Conservation (phyloP, 2,888 invertebrate species). For the Hyalella azteca region DNA sequence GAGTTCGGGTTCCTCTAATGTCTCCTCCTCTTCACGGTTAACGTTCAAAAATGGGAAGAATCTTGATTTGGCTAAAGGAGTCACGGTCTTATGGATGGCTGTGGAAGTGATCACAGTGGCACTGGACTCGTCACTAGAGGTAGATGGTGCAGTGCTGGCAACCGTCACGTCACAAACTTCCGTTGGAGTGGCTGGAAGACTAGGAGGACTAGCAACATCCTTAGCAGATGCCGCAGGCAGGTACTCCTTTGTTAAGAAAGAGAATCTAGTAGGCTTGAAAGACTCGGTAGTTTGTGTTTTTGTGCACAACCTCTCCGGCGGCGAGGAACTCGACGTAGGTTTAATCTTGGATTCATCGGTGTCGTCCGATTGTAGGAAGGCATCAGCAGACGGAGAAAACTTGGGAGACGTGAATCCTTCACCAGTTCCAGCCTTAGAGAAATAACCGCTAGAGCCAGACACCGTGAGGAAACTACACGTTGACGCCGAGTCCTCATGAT, state of each 20-base stretch:
- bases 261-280: slow-evolving; percentile 53
- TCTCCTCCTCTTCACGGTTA: slow-evolving; percentile 24
- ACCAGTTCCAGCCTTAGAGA: slow-evolving; percentile 54
- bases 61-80: slow-evolving; percentile 46
- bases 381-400: slow-evolving; percentile 56
- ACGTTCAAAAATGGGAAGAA: slow-evolving; percentile 52
- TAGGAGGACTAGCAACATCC: slow-evolving; percentile 47
- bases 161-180: slow-evolving; percentile 44
- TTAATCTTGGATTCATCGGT: slow-evolving; percentile 39
- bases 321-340: not conserved
- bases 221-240: slow-evolving; percentile 43
- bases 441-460: slow-evolving; percentile 58
- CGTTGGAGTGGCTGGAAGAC: slow-evolving; percentile 45
- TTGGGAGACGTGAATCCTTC: slow-evolving; percentile 53
- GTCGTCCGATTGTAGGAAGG: slow-evolving; percentile 41
- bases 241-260: slow-evolving; percentile 56
- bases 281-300: slow-evolving; percentile 40
- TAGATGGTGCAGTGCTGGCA: slow-evolving; percentile 39
- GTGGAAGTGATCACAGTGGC: slow-evolving; percentile 43
- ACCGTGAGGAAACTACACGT: slow-evolving; percentile 55
- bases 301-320: slow-evolving; percentile 26
- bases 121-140: slow-evolving; percentile 39
- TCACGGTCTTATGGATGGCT: slow-evolving; percentile 11
- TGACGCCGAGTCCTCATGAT: slow-evolving; percentile 56
- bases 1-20: slow-evolving; percentile 15